Conservation (phyloP, 2,888 invertebrate genomes). For the Heteromyza rotundicornis region DNA sequence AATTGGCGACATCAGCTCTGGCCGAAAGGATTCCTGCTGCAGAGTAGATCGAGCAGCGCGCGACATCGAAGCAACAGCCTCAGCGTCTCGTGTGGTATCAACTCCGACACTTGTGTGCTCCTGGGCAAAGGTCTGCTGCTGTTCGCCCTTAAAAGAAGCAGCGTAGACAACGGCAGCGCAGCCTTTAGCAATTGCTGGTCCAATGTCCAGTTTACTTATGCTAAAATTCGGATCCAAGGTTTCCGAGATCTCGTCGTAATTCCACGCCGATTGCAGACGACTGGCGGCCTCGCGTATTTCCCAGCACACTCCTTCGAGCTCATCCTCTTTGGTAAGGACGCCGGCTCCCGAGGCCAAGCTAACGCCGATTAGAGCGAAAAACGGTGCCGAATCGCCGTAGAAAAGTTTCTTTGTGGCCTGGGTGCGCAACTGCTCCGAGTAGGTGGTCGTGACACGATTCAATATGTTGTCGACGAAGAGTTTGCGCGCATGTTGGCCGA, state of each 20-base stretch:
- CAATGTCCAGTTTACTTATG: slow-evolving; percentile 71
- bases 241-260: slow-evolving; percentile 52
- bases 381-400: slow-evolving; percentile 74
- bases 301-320: slow-evolving; percentile 78
- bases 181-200: slow-evolving; percentile 78
- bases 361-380: slow-evolving; percentile 75
- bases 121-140: slow-evolving; percentile 3
- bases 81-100: not conserved
- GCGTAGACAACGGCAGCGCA: slow-evolving; percentile 83
- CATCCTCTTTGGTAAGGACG: slow-evolving; percentile 77
- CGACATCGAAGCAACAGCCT: not conserved
- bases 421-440: slow-evolving; percentile 69
- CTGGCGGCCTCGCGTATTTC: slow-evolving; percentile 71
- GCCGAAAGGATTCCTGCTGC: slow-evolving; percentile 34
- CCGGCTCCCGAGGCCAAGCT: slow-evolving; percentile 77
- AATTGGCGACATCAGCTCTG: slow-evolving; percentile 57
- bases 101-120: not conserved
- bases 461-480: slow-evolving; percentile 75
- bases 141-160: slow-evolving; percentile 65
- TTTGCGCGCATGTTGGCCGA: slow-evolving; percentile 70
- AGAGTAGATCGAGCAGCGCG: slow-evolving; percentile 23
- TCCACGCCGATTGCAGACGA: slow-evolving; percentile 56
- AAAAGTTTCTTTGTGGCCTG: slow-evolving; percentile 70
- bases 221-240: slow-evolving; percentile 63
- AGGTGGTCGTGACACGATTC: slow-evolving; percentile 71